Evolutionary conservation across 2,888 invertebrate genomes (phyloP), one percentile per base, ranked within the genome.

Genomic region (Drosophila putrida): DNA sequence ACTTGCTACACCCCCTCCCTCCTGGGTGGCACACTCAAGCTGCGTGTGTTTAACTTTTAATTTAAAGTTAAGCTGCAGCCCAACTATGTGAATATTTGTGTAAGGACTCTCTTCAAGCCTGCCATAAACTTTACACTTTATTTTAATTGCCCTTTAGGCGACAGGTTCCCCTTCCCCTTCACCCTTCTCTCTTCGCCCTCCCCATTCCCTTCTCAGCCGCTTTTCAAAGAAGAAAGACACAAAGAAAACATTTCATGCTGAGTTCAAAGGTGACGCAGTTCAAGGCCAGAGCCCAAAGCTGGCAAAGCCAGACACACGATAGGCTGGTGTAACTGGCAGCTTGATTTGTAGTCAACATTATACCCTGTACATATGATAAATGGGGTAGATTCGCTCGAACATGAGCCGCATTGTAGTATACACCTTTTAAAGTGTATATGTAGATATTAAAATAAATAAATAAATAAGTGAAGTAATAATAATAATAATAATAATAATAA

Each of bases 191-290:
- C n/a, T n/a, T n/a, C n/a, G n/a, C n/a, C n/a, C n/a, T 4, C 2
- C 9, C 5, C 31, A 8, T 13, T 27, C 27, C 6, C 13, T 15
- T 1, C 10, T 20, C 13, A 20, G 20, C 3, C 20, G 2, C 2
- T 20, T 20, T 20, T 9, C 13, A 46, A 6, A 15, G 13, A n/a
- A 13, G 20, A 38, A 11, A 58, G 47, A 35, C 20, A 20, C 33
- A 27, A 39, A 33, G 44, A 61, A 41, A 15, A 46, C 0, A 33
- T 27, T 28, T 2, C 31, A 13, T 25, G 28, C 49, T 38, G 53
- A 71, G 86, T 71, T 85, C 82, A 82, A 82, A 82, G 82, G 88
- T 82, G 68, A 75, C 68, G 2, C 47, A 63, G 60, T 65, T 78
- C 78, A 80, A 78, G 81, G 78, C 63, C 79, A 49, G 6, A 55